Evolutionary conservation across 2,888 invertebrate genomes (phyloP), one percentile per base, ranked within the genome.

Genomic region (Epistrophe grossulariae): DNA sequence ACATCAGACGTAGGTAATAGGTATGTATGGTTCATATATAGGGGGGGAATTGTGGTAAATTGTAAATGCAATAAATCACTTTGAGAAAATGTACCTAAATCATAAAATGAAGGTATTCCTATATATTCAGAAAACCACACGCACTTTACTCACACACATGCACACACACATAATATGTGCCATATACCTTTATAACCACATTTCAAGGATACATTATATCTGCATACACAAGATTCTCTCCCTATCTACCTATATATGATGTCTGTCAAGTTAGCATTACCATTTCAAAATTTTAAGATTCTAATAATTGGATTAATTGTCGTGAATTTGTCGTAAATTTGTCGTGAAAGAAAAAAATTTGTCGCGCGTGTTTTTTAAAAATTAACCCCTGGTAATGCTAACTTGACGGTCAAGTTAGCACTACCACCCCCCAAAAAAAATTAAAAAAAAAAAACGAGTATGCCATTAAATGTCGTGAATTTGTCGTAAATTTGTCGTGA

Each of bases 11-110:
- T 24, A 24, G 1, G 1, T 24, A 24, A 2, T 24, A 1, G 2
- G n/a, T 11, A 40, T 2, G 28, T 43, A 24, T n/a, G n/a, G n/a
- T n/a, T n/a, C 15, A 4, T 15, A 3, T 15, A 7, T n/a, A 15
- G n/a, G 4, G 24, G 17, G 7, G 43, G 45, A 17, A 50, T 24
- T 62, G 45, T 15, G 55, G 31, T 31, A 55, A 28, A 55, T 73
- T 43, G 43, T 19, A 50, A 74, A 70, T 84, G 77, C 77, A 81
- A 78, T 73, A 78, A 73, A 85, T 85, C 78, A 78, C 57, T 50
- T 55, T 74, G 50, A 38, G 50, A 71, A 73, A 82, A 73, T 72
- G 15, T 80, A 78, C 31, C 68, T 68, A 50, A 81, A 82, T 79
- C 85, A 78, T 74, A 82, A 79, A 82, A 72, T 45, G 19, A 43